These are phyloP conservation scores for Rhinoptilus africanus DNA, from an alignment of 2,113 vertebrate genomes.

Conservation along the genomic window DNA sequence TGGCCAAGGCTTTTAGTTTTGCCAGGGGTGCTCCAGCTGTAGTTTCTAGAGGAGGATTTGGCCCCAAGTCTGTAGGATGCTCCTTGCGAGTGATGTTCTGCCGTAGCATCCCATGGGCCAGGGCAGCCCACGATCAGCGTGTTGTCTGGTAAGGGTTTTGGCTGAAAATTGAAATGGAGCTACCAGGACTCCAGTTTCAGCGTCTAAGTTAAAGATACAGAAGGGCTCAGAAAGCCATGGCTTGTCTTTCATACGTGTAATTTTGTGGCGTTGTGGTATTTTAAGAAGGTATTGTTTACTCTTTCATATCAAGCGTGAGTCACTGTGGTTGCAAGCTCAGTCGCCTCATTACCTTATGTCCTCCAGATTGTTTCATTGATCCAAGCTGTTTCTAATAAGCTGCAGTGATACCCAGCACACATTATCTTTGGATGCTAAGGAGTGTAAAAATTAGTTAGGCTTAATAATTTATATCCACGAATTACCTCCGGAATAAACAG, in stretches of 20 bases:
- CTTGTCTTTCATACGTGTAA: accelerated
- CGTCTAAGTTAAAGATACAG: accelerated
- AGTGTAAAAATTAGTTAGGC: not conserved
- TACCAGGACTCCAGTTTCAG: not conserved
- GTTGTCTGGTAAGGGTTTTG: not conserved
- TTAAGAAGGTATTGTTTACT: not conserved
- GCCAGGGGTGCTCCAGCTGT: not conserved
- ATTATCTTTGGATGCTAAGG: not conserved
- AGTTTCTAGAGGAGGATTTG: not conserved
- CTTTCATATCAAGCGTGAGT: too few species aligned
- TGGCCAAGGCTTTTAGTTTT: not conserved
- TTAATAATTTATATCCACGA: not conserved
- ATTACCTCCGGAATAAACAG: not conserved
- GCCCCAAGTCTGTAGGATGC: not conserved
- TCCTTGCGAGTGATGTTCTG: not conserved
- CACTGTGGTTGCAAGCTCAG: not conserved
- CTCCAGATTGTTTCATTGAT: not conserved
- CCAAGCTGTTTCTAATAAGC: not conserved
- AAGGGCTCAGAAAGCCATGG: not conserved
- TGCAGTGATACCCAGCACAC: not conserved
- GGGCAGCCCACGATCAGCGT: accelerated
- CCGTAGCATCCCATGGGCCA: accelerated
- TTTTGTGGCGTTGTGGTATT: not conserved
- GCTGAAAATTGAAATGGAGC: not conserved
- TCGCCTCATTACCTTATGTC: not conserved